Percentiles rank a stretch among this genome's conserved stretches.
Conservation (phyloP, 37 sponge, comb jelly and placozoan species). For the Ianthella basta region DNA sequence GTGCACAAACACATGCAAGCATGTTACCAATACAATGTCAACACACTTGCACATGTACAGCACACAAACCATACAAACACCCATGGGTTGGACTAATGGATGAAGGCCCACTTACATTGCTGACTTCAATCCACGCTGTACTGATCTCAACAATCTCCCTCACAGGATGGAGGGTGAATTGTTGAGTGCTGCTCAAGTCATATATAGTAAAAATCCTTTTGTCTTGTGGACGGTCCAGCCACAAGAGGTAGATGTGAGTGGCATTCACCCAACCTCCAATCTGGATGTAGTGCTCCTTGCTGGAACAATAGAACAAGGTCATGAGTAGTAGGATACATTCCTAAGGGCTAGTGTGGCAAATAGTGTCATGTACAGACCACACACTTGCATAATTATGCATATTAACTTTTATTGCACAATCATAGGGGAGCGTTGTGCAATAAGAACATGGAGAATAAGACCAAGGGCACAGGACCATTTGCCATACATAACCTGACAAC, state of each 20-base stretch:
- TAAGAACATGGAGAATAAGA: no score
- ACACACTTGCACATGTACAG: no score
- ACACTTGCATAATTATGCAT: no score
- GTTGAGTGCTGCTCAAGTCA: neutral
- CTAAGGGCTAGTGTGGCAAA: neutral
- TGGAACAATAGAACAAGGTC: slow-evolving; percentile 8
- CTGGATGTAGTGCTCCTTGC: slow-evolving; percentile 54
- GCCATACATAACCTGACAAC: no score
- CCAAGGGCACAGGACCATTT: no score
- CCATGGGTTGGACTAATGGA: no score
- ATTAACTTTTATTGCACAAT: no score
- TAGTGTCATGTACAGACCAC: neutral
- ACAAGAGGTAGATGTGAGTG: slow-evolving; percentile 27
- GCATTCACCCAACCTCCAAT: slow-evolving; percentile 58
- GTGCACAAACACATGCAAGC: no score
- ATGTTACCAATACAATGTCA: no score
- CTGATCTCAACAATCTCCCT: neutral
- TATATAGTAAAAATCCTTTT: neutral
- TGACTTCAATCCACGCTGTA: neutral
- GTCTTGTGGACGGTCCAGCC: slow-evolving; percentile 65
- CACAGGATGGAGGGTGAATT: neutral
- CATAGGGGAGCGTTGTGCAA: no score
- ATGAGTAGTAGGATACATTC: neutral
- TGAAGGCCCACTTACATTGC: slow-evolving; percentile 25
- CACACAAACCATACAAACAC: no score